These are phyloP conservation scores for Acrocephalus kingi DNA, from an alignment of 2,113 vertebrate genomes.

Conservation along the genomic window DNA sequence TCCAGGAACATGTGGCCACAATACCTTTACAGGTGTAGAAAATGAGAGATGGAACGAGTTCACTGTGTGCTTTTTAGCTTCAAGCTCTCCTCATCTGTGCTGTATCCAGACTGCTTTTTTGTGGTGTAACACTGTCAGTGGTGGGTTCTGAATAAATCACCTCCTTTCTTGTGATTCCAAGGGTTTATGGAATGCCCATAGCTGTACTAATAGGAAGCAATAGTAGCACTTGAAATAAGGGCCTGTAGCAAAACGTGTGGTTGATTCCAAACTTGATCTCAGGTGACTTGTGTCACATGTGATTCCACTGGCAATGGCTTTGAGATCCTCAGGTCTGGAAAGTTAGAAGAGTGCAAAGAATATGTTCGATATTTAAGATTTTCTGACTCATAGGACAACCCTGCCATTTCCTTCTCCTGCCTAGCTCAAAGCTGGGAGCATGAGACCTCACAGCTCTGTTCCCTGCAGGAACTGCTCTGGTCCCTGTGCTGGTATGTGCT, in stretches of 20 bases:
- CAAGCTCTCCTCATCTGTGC: not conserved
- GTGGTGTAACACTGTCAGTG: not conserved
- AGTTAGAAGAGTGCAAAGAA: not conserved
- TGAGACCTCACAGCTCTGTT: not conserved
- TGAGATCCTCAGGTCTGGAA: not conserved
- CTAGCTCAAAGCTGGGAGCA: fast-evolving
- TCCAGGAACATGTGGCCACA: not conserved
- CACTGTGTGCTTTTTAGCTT: not conserved
- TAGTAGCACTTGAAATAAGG: not conserved
- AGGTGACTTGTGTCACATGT: fast-evolving
- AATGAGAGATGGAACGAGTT: not conserved
- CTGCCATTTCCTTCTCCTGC: not conserved
- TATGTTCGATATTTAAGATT: not conserved
- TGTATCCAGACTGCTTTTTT: not conserved
- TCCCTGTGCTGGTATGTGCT: not conserved
- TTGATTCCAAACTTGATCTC: not conserved
- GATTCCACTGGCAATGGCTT: not conserved
- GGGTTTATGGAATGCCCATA: not conserved
- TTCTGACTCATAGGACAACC: not conserved
- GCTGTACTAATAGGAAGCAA: not conserved
- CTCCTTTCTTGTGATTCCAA: not conserved
- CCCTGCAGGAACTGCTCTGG: not conserved
- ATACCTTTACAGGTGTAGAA: not conserved
- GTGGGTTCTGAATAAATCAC: not conserved
- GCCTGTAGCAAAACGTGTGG: fast-evolving